Conservation (phyloP, 2,888 invertebrate genomes). For the Cordilura impudica region DNA sequence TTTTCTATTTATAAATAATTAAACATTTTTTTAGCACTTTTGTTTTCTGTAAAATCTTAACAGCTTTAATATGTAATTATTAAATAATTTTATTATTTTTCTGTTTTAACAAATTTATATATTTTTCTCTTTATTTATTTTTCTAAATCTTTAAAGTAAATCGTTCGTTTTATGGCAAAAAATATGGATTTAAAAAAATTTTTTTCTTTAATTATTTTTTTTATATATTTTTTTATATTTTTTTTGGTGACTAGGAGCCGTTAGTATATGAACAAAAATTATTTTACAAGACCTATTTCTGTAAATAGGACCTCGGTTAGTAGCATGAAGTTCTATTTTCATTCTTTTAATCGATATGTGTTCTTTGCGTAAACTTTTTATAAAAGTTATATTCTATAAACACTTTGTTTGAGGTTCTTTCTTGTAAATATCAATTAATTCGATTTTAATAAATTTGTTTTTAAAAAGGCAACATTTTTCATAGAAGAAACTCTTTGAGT, state of each 20-base stretch:
- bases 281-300: slow-evolving; percentile 28
- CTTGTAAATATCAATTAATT: not conserved
- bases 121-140: not conserved
- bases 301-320: not conserved
- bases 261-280: slow-evolving; percentile 40
- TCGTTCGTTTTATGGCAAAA: slow-evolving; percentile 61
- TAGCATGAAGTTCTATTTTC: not conserved
- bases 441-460: slow-evolving; percentile 25
- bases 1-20: slow-evolving; percentile 36
- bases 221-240: slow-evolving; percentile 7
- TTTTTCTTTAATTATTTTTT: slow-evolving; percentile 3
- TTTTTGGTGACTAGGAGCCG: slow-evolving; percentile 63
- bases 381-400: slow-evolving; percentile 26
- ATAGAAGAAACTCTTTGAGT: slow-evolving; percentile 43
- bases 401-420: not conserved
- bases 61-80: slow-evolving; percentile 33
- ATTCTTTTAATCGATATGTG: not conserved
- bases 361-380: slow-evolving; percentile 23
- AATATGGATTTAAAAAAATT: slow-evolving; percentile 32
- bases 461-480: slow-evolving; percentile 48
- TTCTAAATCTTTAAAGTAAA: not conserved
- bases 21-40: slow-evolving; percentile 52
- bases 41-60: slow-evolving; percentile 40
- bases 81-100: slow-evolving; percentile 21
- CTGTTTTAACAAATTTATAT: slow-evolving; percentile 16